Percentiles rank a stretch among this genome's conserved stretches.
Evolutionary conservation across 2,113 vertebrate genomes (phyloP).

Genomic region (Myocastor coypus): DNA sequence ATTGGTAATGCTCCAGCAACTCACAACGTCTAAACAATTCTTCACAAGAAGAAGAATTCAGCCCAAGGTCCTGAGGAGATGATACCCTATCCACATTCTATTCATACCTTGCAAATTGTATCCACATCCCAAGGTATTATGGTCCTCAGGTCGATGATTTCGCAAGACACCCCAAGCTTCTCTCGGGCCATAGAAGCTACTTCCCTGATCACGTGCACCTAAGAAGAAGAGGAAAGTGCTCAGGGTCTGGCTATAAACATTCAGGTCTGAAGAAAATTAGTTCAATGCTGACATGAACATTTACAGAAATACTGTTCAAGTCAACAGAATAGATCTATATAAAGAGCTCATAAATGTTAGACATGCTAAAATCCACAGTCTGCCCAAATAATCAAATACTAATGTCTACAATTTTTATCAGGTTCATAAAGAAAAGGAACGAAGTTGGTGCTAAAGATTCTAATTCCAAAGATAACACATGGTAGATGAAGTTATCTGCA

Average conservation of each 20-base stretch:
- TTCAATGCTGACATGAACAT: background rate
- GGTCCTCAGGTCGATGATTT: conserved; percentile 96
- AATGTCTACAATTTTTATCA: background rate
- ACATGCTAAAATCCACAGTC: background rate
- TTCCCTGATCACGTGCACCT: conserved; percentile 97
- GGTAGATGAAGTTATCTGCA: background rate
- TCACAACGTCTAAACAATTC: conserved; percentile 24
- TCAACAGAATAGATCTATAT: background rate
- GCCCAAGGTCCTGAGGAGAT: background rate
- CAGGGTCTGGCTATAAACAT: background rate
- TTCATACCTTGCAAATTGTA: conserved; percentile 95
- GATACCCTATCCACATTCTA: background rate
- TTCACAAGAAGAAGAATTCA: background rate
- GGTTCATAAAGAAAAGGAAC: background rate
- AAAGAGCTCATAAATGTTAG: background rate
- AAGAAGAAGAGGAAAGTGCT: conserved; percentile 38
- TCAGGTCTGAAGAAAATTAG: background rate
- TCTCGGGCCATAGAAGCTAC: conserved; percentile 97
- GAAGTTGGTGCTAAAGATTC: background rate
- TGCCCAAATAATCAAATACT: background rate
- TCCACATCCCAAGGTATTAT: conserved; percentile 97
- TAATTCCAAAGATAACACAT: background rate
- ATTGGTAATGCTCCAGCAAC: background rate
- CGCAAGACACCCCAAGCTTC: conserved; percentile 97
- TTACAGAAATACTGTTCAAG: background rate